Evolutionary conservation across 2,113 vertebrate genomes (phyloP).

Genomic region (Crocuta crocuta): DNA sequence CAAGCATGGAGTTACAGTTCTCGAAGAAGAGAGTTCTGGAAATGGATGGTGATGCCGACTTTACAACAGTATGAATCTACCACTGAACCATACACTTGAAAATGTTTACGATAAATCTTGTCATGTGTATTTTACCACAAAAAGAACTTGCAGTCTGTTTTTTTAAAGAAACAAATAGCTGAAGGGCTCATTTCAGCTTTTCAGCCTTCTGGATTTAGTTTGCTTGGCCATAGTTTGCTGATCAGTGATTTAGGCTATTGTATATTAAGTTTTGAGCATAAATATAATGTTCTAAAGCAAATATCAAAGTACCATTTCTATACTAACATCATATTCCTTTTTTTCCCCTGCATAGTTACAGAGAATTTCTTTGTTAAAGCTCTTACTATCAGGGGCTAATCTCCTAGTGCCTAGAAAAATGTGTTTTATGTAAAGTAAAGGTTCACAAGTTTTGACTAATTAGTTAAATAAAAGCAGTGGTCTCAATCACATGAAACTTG

Average conservation of each 20-base stretch:
- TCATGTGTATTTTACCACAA: not conserved
- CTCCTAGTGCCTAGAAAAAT: not conserved
- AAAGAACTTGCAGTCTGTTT: not conserved
- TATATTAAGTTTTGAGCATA: not conserved
- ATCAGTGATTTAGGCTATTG: not conserved
- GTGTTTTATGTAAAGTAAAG: not conserved
- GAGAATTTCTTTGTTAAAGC: constrained; percentile 2
- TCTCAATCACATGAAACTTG: not conserved
- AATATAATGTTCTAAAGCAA: not conserved
- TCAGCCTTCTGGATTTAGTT: not conserved
- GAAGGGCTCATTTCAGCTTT: not conserved
- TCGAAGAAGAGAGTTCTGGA: not conserved
- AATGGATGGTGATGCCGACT: not conserved
- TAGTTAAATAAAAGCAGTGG: constrained; percentile 30
- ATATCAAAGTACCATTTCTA: not conserved
- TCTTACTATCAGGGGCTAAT: not conserved
- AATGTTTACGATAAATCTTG: not conserved
- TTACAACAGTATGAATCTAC: not conserved
- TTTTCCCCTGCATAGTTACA: not conserved
- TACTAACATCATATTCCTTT: not conserved
- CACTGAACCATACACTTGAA: not conserved
- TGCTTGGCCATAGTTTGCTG: not conserved
- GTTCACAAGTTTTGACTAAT: not conserved
- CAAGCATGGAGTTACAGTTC: not conserved
- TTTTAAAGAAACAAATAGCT: not conserved